Conservation (phyloP, 2,797 vertebrate species). For the Basileuterus tristriatus region DNA sequence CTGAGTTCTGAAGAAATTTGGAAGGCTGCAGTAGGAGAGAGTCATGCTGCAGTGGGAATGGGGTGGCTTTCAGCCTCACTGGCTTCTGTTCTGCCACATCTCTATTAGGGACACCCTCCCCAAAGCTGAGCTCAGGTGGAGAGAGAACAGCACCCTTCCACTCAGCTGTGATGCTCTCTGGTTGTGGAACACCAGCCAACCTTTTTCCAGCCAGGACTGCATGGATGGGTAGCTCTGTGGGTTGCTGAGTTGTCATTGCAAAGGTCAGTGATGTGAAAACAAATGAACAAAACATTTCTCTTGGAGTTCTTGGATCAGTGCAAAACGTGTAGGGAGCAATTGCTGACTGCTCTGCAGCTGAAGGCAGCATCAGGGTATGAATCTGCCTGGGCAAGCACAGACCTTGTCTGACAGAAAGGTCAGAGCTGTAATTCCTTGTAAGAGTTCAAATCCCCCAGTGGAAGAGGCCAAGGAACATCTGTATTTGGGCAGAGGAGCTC, state of each 20-base stretch:
- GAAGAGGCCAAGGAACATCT: not conserved
- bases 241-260: not conserved
- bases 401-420: not conserved
- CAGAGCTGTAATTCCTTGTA: not conserved
- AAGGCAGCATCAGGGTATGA: not conserved
- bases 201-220: not conserved
- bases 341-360: not conserved
- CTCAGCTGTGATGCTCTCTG: not conserved
- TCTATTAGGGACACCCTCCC: not conserved
- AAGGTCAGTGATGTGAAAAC: not conserved
- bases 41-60: not conserved
- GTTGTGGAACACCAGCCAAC: not conserved
- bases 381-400: not conserved
- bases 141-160: fast-evolving
- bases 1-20: not conserved
- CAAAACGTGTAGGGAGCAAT: fast-evolving
- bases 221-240: not conserved
- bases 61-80: fast-evolving
- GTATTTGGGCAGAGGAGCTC: not conserved
- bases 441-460: not conserved
- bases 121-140: not conserved
- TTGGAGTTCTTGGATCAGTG: not conserved
- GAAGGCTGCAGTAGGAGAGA: not conserved
- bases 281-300: not conserved
- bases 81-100: not conserved